These are phyloP conservation scores for Narcine bancroftii DNA, from an alignment of 2,113 vertebrate genomes.

Conservation along the genomic window DNA sequence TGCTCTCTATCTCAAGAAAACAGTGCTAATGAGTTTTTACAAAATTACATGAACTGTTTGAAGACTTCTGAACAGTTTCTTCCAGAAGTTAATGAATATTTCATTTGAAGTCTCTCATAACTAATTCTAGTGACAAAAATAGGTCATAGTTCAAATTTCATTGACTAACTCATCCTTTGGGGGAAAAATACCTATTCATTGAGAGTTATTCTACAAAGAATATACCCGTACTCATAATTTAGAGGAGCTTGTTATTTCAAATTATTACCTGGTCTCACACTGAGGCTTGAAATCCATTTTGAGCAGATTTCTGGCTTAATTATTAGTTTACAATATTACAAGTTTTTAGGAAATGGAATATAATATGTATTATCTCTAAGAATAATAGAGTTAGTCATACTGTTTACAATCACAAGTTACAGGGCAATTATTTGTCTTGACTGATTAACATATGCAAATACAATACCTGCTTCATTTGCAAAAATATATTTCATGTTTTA, in stretches of 20 bases:
- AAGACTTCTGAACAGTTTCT: background rate
- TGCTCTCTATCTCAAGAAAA: background rate
- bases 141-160: background rate
- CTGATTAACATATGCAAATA: background rate
- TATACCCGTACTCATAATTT: background rate
- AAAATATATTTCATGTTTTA: background rate
- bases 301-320: background rate
- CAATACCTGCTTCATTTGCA: background rate
- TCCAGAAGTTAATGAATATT: background rate
- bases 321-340: background rate
- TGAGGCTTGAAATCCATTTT: background rate
- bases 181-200: background rate
- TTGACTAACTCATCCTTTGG: background rate
- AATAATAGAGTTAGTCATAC: background rate
- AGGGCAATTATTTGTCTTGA: background rate
- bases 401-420: background rate
- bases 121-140: background rate
- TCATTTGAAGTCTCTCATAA: background rate
- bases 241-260: background rate
- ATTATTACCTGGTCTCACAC: background rate
- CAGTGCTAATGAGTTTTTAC: background rate
- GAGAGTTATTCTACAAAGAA: background rate
- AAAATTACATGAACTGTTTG: background rate
- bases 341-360: background rate
- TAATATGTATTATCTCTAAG: background rate